Conservation (phyloP, 2,888 invertebrate species). For the Apomyelois bistriatella region DNA sequence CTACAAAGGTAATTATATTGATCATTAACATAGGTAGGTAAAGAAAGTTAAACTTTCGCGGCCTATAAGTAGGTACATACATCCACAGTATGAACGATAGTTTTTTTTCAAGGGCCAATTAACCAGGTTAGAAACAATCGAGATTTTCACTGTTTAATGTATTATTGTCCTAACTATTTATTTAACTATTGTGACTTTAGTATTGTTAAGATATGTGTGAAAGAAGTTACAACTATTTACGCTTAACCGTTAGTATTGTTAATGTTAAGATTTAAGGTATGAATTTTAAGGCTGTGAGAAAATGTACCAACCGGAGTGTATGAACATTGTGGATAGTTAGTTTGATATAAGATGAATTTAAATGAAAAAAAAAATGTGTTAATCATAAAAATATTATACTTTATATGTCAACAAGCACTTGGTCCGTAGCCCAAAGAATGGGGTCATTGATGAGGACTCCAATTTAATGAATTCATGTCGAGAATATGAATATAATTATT, state of each 20-base stretch:
- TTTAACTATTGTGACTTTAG: slow-evolving; percentile 21
- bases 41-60: background rate
- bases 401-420: no score
- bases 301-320: slow-evolving; percentile 32
- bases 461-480: no score
- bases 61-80: background rate
- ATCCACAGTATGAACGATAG: background rate
- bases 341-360: slow-evolving; percentile 21
- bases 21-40: no score
- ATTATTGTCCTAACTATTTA: slow-evolving; percentile 15
- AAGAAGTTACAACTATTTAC: slow-evolving; percentile 17
- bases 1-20: no score
- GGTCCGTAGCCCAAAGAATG: no score
- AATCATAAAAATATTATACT: background rate
- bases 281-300: slow-evolving; percentile 50
- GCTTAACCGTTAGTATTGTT: slow-evolving; percentile 24
- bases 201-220: slow-evolving; percentile 12
- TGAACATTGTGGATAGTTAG: slow-evolving; percentile 24
- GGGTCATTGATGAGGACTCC: no score
- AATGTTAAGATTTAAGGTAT: slow-evolving; percentile 20
- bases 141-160: background rate
- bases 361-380: background rate
- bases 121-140: background rate
- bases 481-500: no score
- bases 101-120: background rate